phyloP scores from a whole-genome alignment of 2,113 vertebrate genomes.

The Pelvicachromis taeniatus region DNA sequence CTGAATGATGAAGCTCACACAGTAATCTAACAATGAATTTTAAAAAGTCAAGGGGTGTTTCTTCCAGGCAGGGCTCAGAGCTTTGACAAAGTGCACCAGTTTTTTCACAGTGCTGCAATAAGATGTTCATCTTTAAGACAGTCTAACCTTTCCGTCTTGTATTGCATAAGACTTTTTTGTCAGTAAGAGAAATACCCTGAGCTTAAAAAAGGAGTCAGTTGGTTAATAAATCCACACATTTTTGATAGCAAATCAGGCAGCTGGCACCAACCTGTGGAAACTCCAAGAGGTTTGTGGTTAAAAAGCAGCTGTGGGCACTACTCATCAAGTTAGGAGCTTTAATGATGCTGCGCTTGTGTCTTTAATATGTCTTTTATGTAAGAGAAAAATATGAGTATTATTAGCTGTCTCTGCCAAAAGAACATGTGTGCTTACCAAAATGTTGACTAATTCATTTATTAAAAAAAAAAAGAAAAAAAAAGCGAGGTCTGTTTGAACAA shows the following conservation, averaged over 20 bases:
- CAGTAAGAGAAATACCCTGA: background rate
- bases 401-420: background rate
- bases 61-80: background rate
- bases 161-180: background rate
- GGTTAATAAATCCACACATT: background rate
- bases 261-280: background rate
- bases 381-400: background rate
- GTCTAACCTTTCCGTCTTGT: background rate
- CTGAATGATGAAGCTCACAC: background rate
- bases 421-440: background rate
- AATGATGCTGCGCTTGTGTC: background rate
- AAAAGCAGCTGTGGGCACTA: background rate
- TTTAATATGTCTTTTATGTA: background rate
- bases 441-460: background rate
- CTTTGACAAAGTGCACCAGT: background rate
- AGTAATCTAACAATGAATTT: background rate
- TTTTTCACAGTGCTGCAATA: background rate
- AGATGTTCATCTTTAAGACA: background rate
- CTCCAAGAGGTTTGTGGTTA: background rate
- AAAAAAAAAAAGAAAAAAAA: no score
- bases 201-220: background rate
- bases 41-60: background rate
- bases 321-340: background rate
- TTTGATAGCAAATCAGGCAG: background rate
- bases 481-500: background rate